Base-by-base conservation (phyloP, 2,888 invertebrate species). In the Ceramica pisi region DNA sequence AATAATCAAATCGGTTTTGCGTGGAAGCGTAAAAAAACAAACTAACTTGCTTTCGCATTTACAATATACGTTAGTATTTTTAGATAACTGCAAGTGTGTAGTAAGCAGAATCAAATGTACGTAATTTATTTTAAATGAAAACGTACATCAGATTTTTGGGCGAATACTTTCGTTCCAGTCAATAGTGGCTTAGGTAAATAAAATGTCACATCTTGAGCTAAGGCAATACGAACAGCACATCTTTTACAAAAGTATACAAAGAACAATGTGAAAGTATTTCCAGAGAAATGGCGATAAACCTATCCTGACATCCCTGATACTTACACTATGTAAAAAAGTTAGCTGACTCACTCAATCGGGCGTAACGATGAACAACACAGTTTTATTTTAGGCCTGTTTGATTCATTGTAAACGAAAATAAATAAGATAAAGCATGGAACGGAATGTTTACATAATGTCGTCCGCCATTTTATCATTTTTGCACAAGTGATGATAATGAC, bases 321-420 rank as follows among this genome's bases (percentile, higher is more conserved):
- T n/a, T n/a, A 60, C 48, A 38, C 14, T 75, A 79, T 66, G 66
- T 74, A 85, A 83, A 86, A 83, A 83, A 80, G 80, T 83, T 66
- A 80, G 67, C 84, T 88, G 89, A 89, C 84, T 90, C 89, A 90
- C 72, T 83, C 82, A 84, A 82, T 86, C 86, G 83, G 61, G 75
- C 63, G 83, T 87, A 83, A 86, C 82, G 77, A 80, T 84, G 80
- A 86, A 85, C 84, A 89, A 87, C 84, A 82, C 77, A n/a, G 38
- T 88, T 87, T 86, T 82, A 88, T 89, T 87, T 87, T 79, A 75
- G 71, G 61, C 68, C 7, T 38, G 60, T 73, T 84, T 71, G 72
- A 80, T 79, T 84, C 78, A 81, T 64, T 71, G 73, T 71, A 73
- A 72, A 81, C 68, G 75, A 77, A 81, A 68, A 83, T 76, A 78